Base-by-base conservation (phyloP, 2,113 vertebrate genomes). In the Scopus umbretta region DNA sequence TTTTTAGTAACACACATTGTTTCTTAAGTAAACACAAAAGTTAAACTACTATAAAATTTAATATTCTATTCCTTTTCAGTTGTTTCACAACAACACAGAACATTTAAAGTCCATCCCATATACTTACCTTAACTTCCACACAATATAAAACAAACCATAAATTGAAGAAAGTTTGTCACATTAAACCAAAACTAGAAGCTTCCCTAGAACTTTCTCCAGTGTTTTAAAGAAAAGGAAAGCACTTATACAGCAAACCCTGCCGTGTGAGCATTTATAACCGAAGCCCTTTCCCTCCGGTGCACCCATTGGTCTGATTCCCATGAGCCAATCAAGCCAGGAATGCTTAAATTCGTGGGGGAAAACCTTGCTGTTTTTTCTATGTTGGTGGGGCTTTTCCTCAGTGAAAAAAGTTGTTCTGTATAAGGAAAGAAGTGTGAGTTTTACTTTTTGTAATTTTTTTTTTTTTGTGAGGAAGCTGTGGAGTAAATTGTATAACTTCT, bases 181-280 rank as follows among this genome's bases (percentile, higher is more conserved):
- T 3, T 16, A 0, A 29, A 32, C 4, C 1, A 42, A 52, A 42
- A 6, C 0, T 4, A 20, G 3, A 3, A 15, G 0, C 2, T 8
- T 4, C 3, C 2, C 5, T 12, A 12, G 1, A 1, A 6, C 1
- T 11, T 6, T 4, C 2, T 4, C 2, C 0, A 11, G 1, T 4
- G 0, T 1, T 20, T 16, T 0, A 30, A 10, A 53, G 0, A 14
- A 47, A 9, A 15, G 4, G 0, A 29, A 23, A 23, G 0, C 3
- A 36, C 0, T 1, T 4, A 5, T 0, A 0, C 0, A 22, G 2
- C 0, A 3, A 10, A 2, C 0, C n/a, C n/a, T 0, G 0, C 11
- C 18, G 7, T 16, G 58, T 10, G 34, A 88, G 58, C 15, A 56
- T 81, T 91, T 91, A 23, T 78, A 78, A 6, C 3, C 19, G 6